Conservation (phyloP, 2,797 vertebrate species). For the Sternotherus odoratus region DNA sequence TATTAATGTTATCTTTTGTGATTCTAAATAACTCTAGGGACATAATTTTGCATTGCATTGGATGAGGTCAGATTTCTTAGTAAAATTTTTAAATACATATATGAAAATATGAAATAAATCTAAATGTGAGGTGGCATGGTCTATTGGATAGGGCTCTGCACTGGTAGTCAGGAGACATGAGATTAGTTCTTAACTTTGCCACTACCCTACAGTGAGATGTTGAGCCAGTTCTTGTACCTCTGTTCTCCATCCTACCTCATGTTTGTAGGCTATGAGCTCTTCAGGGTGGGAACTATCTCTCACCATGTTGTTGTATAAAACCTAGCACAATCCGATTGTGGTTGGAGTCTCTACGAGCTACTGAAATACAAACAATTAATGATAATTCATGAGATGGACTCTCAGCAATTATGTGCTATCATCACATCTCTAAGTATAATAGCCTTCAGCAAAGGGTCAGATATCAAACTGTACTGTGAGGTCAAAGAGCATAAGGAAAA, state of each 20-base stretch:
- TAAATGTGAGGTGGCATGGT: neutral
- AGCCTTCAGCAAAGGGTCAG: conserved; percentile 25
- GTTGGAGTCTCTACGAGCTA: neutral
- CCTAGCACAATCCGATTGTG: neutral
- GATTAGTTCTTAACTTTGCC: neutral
- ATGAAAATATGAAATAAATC: neutral
- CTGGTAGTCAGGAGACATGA: neutral
- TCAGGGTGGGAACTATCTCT: neutral
- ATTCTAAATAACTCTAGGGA: neutral
- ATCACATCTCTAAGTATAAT: neutral
- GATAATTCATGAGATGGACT: neutral
- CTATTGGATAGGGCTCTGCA: neutral
- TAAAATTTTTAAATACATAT: neutral
- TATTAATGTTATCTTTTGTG: neutral
- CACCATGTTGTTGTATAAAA: neutral
- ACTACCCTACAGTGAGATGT: neutral
- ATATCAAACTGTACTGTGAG: neutral
- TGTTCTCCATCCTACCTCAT: neutral
- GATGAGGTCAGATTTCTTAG: neutral
- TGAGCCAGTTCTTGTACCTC: neutral
- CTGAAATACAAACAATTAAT: neutral
- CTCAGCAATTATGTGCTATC: neutral
- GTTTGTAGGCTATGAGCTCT: neutral
- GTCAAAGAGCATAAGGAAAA: conserved; percentile 14
- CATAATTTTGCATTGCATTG: neutral